phyloP scores from a whole-genome alignment of 2,888 invertebrate genomes.

The Nymphalis c-album region DNA sequence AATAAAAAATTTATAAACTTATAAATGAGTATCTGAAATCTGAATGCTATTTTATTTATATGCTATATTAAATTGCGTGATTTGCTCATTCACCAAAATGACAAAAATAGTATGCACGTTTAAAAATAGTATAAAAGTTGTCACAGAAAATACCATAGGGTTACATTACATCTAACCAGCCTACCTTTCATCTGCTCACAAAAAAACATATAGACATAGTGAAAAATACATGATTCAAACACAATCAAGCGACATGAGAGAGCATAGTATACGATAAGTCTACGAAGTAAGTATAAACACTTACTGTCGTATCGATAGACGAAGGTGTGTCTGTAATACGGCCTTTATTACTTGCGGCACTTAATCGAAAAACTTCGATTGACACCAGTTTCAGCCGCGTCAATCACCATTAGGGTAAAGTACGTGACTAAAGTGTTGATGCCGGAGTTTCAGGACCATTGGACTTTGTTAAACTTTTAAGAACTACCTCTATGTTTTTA shows the following conservation, averaged over 20 bases:
- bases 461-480: slow-evolving; percentile 9
- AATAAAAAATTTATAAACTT: too few species aligned
- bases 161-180: too few species aligned
- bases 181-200: too few species aligned
- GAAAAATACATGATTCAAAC: too few species aligned
- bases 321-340: slow-evolving; percentile 41
- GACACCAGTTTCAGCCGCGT: slow-evolving; percentile 51
- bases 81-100: too few species aligned
- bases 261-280: slow-evolving; percentile 7
- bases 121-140: too few species aligned
- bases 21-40: too few species aligned
- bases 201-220: too few species aligned
- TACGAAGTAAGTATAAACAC: slow-evolving; percentile 22
- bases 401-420: slow-evolving; percentile 54
- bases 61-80: too few species aligned
- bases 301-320: slow-evolving; percentile 22
- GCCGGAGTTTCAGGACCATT: slow-evolving; percentile 14
- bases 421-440: slow-evolving; percentile 33
- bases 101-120: too few species aligned
- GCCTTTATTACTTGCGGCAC: slow-evolving; percentile 47
- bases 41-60: too few species aligned
- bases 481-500: slow-evolving; percentile 2
- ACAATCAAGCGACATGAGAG: not conserved
- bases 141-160: too few species aligned
- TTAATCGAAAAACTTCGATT: slow-evolving; percentile 57